A percentile compares a stretch with the other conserved stretches of the same genome.
phyloP scores from a whole-genome alignment of 2,797 vertebrate genomes.

The Chromobotia macracanthus region DNA sequence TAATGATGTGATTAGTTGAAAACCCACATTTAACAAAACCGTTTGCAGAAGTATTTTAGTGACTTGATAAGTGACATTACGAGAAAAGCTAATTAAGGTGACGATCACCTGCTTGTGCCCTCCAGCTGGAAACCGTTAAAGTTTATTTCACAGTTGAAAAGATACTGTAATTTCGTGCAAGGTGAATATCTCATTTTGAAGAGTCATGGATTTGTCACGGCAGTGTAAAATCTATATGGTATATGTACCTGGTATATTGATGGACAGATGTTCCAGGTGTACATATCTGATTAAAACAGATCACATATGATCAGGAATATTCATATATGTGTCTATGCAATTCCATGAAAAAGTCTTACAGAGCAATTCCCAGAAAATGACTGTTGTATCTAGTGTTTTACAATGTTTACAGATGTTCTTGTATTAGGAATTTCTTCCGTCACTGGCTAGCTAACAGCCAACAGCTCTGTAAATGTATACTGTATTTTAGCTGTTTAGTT shows the following conservation, averaged over 20 bases:
- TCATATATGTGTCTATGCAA: not conserved
- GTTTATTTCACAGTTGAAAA: slow-evolving; percentile 33
- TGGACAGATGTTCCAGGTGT: not conserved
- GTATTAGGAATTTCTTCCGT: not conserved
- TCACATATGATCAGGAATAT: not conserved
- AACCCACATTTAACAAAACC: not conserved
- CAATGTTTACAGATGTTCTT: not conserved
- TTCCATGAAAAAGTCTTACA: not conserved
- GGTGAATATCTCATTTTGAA: not conserved
- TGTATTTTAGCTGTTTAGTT: too few species aligned
- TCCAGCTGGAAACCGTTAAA: slow-evolving; percentile 5
- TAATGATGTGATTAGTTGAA: slow-evolving; percentile 14
- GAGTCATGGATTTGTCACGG: not conserved
- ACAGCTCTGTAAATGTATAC: too few species aligned
- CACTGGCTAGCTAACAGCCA: not conserved
- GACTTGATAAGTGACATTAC: not conserved
- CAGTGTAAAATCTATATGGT: too few species aligned
- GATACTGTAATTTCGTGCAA: not conserved
- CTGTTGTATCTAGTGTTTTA: not conserved
- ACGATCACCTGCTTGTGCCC: slow-evolving; percentile 8
- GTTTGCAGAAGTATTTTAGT: slow-evolving; percentile 12
- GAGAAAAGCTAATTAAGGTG: slow-evolving; percentile 2
- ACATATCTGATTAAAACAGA: not conserved
- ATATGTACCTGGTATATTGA: not conserved
- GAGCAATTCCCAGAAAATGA: not conserved